phyloP scores from a whole-genome alignment of 2,888 invertebrate genomes.

The Liodrosophila aerea region DNA sequence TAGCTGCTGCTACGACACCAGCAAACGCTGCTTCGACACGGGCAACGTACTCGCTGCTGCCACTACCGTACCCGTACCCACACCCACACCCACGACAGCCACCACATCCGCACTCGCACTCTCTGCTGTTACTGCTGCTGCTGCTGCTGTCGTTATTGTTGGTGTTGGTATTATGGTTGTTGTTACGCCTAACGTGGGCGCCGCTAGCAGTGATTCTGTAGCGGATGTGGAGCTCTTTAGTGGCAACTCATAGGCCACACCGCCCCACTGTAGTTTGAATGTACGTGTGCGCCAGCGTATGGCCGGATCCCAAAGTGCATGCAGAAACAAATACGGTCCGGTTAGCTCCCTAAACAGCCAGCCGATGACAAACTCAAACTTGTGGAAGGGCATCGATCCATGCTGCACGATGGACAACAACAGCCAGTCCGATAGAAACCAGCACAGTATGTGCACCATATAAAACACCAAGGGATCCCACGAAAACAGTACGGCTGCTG shows the following conservation, averaged over 20 bases:
- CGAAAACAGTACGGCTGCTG: constrained; percentile 90
- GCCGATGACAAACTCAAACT: constrained; percentile 95
- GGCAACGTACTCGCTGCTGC: constrained; percentile 22
- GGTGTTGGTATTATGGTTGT: too few relatives aligned
- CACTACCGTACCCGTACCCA: constrained; percentile 5
- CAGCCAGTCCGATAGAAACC: constrained; percentile 98
- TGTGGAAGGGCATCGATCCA: constrained; percentile 95
- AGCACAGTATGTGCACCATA: constrained; percentile 94
- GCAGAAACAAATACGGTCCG: constrained; percentile 93
- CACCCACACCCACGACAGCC: background rate
- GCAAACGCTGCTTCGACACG: constrained; percentile 49
- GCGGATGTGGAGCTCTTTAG: constrained; percentile 83
- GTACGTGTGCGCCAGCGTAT: constrained; percentile 96
- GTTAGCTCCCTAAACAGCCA: constrained; percentile 97
- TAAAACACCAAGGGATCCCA: constrained; percentile 96
- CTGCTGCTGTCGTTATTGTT: constrained; percentile 3
- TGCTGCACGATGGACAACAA: constrained; percentile 95
- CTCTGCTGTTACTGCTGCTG: background rate
- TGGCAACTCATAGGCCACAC: constrained; percentile 90
- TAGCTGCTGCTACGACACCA: constrained; percentile 69
- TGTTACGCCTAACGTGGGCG: constrained; percentile 50
- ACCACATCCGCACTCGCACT: background rate
- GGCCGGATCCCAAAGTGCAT: constrained; percentile 92
- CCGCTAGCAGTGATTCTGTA: constrained; percentile 37
- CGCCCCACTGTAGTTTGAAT: constrained; percentile 97